A percentile compares a stretch with the other conserved stretches of the same genome.
phyloP scores from a whole-genome alignment of 2,797 vertebrate species.

The Centropyge bicolor region DNA sequence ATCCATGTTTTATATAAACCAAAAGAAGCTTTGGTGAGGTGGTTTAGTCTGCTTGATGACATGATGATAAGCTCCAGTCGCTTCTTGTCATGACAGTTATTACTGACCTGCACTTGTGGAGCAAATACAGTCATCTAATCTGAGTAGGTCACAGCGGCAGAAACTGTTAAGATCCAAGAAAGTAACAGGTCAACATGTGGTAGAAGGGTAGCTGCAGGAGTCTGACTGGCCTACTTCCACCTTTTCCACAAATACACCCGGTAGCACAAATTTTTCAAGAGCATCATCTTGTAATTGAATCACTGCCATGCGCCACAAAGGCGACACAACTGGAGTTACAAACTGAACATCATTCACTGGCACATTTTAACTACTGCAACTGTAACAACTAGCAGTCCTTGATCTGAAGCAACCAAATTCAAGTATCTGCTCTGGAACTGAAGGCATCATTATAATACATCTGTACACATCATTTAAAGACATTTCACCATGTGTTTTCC shows the following conservation, averaged over 20 bases:
- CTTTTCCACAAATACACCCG: conserved; percentile 7
- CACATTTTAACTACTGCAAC: background rate
- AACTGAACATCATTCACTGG: conserved; percentile 9
- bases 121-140: background rate
- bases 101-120: background rate
- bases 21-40: background rate
- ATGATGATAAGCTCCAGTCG: background rate
- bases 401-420: background rate
- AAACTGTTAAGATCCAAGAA: conserved; percentile 5
- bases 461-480: background rate
- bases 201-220: conserved; percentile 40
- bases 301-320: conserved; percentile 6
- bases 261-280: conserved; percentile 29
- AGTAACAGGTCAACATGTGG: conserved; percentile 51
- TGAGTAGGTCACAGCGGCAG: conserved; percentile 31
- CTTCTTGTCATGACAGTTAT: background rate
- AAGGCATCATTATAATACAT: background rate
- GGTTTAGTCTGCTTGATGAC: background rate
- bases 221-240: conserved; percentile 47
- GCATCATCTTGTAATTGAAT: conserved; percentile 17
- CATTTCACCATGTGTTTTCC: background rate
- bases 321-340: background rate
- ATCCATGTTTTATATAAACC: background rate
- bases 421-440: background rate
- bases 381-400: background rate